Conservation (phyloP, 2,113 vertebrate genomes). For the Dasypus novemcinctus region DNA sequence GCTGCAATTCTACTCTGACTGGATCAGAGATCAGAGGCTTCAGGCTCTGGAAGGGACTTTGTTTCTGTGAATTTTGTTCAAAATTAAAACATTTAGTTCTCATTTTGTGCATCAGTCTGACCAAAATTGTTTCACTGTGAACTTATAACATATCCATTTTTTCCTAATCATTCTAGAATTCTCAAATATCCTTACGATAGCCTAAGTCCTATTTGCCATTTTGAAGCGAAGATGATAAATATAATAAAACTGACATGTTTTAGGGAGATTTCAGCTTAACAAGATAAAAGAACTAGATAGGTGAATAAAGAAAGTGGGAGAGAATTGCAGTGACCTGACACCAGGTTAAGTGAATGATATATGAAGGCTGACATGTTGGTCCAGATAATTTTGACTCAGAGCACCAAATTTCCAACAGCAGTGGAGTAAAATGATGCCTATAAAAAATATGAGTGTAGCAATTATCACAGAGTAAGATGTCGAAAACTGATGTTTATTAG, state of each 20-base stretch:
- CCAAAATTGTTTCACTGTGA: background rate
- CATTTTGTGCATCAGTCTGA: background rate
- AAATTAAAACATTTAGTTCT: background rate
- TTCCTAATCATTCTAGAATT: background rate
- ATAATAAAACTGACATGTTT: background rate
- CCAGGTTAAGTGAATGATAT: background rate
- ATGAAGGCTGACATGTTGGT: background rate
- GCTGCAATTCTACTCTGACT: background rate
- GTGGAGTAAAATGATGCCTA: conserved; percentile 43
- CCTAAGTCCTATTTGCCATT: background rate
- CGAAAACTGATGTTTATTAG: conserved; percentile 7
- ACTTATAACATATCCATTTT: background rate
- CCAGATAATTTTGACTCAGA: background rate
- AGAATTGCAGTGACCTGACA: background rate
- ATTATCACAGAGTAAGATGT: background rate
- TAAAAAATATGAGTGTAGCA: background rate
- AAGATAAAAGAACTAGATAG: background rate
- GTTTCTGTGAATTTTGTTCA: background rate
- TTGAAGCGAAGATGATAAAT: background rate
- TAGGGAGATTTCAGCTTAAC: background rate
- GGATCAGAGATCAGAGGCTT: background rate
- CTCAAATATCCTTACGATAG: background rate
- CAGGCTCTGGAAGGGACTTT: background rate
- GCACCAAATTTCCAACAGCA: background rate
- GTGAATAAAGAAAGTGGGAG: background rate